Percentiles rank a stretch among this genome's conserved stretches.
These are phyloP conservation scores for Brachymystax lenok DNA, from an alignment of 2,797 vertebrate species.

Conservation along the genomic window DNA sequence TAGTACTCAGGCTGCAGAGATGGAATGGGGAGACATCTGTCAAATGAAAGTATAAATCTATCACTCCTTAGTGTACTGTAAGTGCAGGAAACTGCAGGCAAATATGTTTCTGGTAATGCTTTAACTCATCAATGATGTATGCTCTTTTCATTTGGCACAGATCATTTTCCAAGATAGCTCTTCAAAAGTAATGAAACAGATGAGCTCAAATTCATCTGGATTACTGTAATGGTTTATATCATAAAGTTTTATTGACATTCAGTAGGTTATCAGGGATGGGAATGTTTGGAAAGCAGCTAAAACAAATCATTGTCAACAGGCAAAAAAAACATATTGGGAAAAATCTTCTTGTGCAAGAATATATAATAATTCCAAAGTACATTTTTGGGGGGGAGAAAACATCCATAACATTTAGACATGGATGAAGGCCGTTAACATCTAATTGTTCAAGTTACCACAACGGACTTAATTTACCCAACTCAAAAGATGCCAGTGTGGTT, in stretches of 20 bases:
- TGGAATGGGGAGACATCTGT: conserved; percentile 11
- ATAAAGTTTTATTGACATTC: neutral
- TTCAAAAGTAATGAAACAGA: neutral
- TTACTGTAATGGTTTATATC: neutral
- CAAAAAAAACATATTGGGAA: neutral
- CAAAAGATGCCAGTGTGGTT: neutral
- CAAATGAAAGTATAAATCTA: conserved; percentile 9
- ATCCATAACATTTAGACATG: neutral
- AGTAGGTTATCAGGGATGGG: neutral
- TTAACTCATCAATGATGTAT: conserved; percentile 6
- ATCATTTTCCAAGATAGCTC: neutral
- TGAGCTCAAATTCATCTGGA: neutral
- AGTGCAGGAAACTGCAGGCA: conserved; percentile 5
- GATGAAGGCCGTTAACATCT: too few relatives aligned
- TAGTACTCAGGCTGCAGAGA: conserved; percentile 4
- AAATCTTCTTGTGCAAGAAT: neutral
- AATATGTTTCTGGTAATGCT: conserved; percentile 12
- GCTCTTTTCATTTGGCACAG: neutral
- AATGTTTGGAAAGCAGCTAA: neutral
- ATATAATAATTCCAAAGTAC: neutral
- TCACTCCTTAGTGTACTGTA: conserved; percentile 3
- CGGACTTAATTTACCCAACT: neutral
- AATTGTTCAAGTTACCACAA: too few relatives aligned
- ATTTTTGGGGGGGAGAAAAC: neutral
- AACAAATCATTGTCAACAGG: neutral